Evolutionary conservation across 1,140 invertebrate genomes (phyloP).

Genomic region (Drosophila biarmipes): DNA sequence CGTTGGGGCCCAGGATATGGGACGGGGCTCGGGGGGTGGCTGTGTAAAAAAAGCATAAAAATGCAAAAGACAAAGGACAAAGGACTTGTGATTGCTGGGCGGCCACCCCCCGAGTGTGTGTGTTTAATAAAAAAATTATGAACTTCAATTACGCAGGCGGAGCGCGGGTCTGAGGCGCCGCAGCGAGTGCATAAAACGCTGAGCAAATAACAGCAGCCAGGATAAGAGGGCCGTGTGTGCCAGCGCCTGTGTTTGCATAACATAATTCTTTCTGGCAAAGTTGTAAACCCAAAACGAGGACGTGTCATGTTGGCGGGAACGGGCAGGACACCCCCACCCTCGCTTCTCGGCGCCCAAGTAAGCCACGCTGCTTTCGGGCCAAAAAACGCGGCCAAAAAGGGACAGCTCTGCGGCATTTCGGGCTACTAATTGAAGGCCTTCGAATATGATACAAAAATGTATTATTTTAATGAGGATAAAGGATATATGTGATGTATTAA

Average conservation of each 20-base stretch:
- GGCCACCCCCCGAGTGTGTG: conserved; percentile 20
- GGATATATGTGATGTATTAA: too few relatives aligned
- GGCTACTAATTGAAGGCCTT: not conserved
- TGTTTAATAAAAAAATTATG: conserved; percentile 65
- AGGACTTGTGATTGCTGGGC: conserved; percentile 30
- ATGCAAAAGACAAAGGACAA: conserved; percentile 51
- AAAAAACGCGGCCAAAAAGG: not conserved
- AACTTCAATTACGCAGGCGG: conserved; percentile 51
- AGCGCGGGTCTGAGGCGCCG: conserved; percentile 2
- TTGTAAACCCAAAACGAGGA: conserved; percentile 56
- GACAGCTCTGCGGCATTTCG: not conserved
- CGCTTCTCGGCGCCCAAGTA: not conserved
- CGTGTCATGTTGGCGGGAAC: conserved; percentile 10
- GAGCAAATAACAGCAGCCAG: conserved; percentile 47
- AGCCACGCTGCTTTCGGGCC: not conserved
- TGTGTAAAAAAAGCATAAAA: conserved; percentile 44
- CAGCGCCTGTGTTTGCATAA: conserved; percentile 52
- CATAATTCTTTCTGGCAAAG: conserved; percentile 59
- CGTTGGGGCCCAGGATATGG: not conserved
- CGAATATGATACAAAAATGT: too few relatives aligned
- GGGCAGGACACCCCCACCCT: not conserved
- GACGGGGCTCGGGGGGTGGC: too few relatives aligned
- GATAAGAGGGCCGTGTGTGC: conserved; percentile 28
- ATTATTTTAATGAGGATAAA: too few relatives aligned
- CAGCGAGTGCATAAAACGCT: conserved; percentile 56